Base-by-base conservation (phyloP, 2,797 vertebrate species). In the Eospalax fontanierii region DNA sequence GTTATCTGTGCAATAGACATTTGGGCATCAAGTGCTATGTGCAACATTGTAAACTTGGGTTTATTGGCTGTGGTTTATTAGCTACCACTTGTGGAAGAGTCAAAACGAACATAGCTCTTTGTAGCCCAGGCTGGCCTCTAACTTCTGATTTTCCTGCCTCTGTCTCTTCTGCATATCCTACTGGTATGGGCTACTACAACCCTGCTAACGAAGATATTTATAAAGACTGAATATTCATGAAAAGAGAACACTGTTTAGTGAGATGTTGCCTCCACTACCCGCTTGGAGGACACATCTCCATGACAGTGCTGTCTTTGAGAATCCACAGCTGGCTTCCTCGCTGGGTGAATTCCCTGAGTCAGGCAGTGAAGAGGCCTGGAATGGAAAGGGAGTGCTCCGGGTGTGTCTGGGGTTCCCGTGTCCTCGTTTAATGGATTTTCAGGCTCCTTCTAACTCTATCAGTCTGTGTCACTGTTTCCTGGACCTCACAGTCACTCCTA, bases 191-290 rank as follows among this genome's bases (percentile, higher is more conserved):
- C 6, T 14, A 80, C 22, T 14, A 59, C n/a, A 80, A 63, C 9
- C 50, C 14, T 28, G 30, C 26, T 40, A 16, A 63, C 6, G 26
- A 40, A 46, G 95, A 94, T 73, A 73, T 91, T 88, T 88, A 10
- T 63, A 46, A 96, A 94, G 66, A 74, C 9, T 43, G 35, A 40
- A 16, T 87, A 57, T 68, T 86, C 66, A 63, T 82, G 85, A 76
- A 87, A 54, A 5, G 92, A 74, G 30, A 82, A 50, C 18, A 46
- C 82, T 70, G 65, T 57, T 89, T 57, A 57, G 40, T 61, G 86
- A 87, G 43, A 70, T 0, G 1, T 88, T 73, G 65, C 15, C 63
- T 57, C 2, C 57, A 19, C 57, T 21, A 15, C 35, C 40, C 66
- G 15, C 74, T 65, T 71, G 82, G 43, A 80, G 61, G 61, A 80